Evolutionary conservation across 2,888 invertebrate genomes (phyloP), one percentile per base, ranked within the genome.

Genomic region (Aspidiotus destructor): DNA sequence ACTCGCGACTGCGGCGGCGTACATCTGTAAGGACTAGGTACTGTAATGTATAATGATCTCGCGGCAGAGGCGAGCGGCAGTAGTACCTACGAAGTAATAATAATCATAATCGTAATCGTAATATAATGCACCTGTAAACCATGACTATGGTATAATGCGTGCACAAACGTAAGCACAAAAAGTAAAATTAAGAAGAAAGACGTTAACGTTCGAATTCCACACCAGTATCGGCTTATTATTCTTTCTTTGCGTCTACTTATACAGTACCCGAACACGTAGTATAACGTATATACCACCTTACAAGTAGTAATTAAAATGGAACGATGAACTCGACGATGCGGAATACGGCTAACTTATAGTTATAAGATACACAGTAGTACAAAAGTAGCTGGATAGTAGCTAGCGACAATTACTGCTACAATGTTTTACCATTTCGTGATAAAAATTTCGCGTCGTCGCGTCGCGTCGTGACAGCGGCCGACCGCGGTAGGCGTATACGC

Each of bases 61-160:
- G 55, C 17, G 16, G 55, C 17, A 55, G 16, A 16, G 13, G 52
- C 15, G 52, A n/a, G 11, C 41, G 53, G 55, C 42, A 57, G 57
- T 65, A 65, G 55, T 28, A 28, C 28, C 28, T 28, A 28, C 28
- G 28, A 28, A 28, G 28, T 55, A 55, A 55, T 65, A 65, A 65
- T 67, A 60, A 60, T 67, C 48, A 67, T 67, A 67, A 67, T 67
- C 67, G 60, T 67, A 67, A 67, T 67, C 67, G 67, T 67, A 67
- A 67, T 67, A 67, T 67, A 67, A 67, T 67, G 67, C 67, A 67
- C 67, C 67, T 67, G 67, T 67, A 67, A 67, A 67, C 67, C 67
- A 67, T 67, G 67, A 67, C 67, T 58, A 58, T 58, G 58, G 67
- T 67, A 58, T 67, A 67, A 67, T 67, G 67, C 67, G 67, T 67